A percentile compares a stretch with the other conserved stretches of the same genome.
These are phyloP conservation scores for Nesogale talazaci DNA, from an alignment of 2,113 vertebrate species.

Conservation along the genomic window DNA sequence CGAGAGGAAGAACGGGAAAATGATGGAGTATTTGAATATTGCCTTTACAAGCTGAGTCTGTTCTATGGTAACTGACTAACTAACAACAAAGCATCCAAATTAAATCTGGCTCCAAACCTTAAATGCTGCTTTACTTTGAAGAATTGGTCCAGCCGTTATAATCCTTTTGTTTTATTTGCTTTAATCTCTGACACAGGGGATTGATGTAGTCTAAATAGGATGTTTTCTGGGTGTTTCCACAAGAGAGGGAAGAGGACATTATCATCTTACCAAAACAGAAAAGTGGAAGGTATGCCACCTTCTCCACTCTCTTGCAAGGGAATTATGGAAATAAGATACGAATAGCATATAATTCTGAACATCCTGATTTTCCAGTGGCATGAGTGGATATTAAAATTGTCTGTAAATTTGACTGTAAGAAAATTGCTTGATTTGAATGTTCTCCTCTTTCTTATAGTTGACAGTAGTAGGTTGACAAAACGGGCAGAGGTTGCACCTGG, in stretches of 20 bases:
- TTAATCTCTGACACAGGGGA: constrained; percentile 74
- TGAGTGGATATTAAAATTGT: constrained; percentile 72
- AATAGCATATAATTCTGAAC: constrained; percentile 20
- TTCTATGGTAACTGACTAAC: background rate
- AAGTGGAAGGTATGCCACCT: constrained; percentile 45
- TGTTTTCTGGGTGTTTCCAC: constrained; percentile 64
- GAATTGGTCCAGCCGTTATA: constrained; percentile 59
- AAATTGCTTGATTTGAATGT: constrained; percentile 52
- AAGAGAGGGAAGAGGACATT: background rate
- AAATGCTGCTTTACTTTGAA: constrained; percentile 36
- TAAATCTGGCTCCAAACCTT: constrained; percentile 53
- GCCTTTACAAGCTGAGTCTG: background rate
- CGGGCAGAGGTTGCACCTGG: background rate
- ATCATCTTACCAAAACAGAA: constrained; percentile 55
- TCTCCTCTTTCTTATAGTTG: constrained; percentile 25
- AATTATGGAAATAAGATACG: constrained; percentile 67
- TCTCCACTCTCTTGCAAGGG: background rate
- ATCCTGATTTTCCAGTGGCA: constrained; percentile 65
- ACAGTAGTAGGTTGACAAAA: background rate
- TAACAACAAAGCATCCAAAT: constrained; percentile 63
- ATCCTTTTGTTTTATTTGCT: constrained; percentile 41
- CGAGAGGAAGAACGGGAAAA: background rate
- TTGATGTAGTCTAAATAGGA: constrained; percentile 77
- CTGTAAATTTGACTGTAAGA: constrained; percentile 70
- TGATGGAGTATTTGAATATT: constrained; percentile 17